Evolutionary conservation across 2,888 invertebrate genomes (phyloP).

Genomic region (Oligia strigilis): DNA sequence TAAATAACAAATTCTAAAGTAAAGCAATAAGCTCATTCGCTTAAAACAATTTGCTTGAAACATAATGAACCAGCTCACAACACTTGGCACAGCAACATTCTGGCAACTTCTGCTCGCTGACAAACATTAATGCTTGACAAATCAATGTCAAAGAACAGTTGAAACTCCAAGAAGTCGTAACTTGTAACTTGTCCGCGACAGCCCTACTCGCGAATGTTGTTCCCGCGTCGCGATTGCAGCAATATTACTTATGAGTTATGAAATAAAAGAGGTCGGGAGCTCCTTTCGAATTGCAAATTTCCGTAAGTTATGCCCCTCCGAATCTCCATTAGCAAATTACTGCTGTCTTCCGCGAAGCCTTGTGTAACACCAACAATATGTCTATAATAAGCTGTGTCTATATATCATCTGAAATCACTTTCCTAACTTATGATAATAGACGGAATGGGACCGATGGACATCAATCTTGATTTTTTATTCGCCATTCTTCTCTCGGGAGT

Average conservation of each 20-base stretch:
- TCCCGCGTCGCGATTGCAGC: constrained; percentile 65
- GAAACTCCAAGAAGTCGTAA: constrained; percentile 48
- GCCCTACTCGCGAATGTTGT: constrained; percentile 53
- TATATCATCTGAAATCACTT: constrained; percentile 77
- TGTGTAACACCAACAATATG: constrained; percentile 77
- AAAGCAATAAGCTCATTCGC: constrained; percentile 1
- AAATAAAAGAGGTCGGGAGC: constrained; percentile 70
- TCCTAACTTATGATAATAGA: constrained; percentile 80
- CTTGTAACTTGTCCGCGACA: constrained; percentile 41
- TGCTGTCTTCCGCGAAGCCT: constrained; percentile 66
- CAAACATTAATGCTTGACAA: constrained; percentile 54
- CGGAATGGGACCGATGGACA: constrained; percentile 70
- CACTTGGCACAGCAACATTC: constrained; percentile 30
- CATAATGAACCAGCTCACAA: constrained; percentile 32
- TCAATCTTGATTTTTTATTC: constrained; percentile 75
- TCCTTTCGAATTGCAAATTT: constrained; percentile 72
- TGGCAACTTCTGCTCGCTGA: constrained; percentile 42
- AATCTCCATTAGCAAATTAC: constrained; percentile 83
- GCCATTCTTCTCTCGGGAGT: constrained; percentile 67
- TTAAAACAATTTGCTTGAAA: constrained; percentile 40
- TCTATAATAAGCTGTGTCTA: constrained; percentile 72
- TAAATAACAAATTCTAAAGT: constrained; percentile 10
- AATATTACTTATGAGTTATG: constrained; percentile 71
- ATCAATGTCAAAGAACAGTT: constrained; percentile 58
- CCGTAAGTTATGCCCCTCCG: constrained; percentile 74